These are phyloP conservation scores for Tokudaia tokunoshimensis DNA, from an alignment of 2,797 vertebrate species.

Conservation along the genomic window DNA sequence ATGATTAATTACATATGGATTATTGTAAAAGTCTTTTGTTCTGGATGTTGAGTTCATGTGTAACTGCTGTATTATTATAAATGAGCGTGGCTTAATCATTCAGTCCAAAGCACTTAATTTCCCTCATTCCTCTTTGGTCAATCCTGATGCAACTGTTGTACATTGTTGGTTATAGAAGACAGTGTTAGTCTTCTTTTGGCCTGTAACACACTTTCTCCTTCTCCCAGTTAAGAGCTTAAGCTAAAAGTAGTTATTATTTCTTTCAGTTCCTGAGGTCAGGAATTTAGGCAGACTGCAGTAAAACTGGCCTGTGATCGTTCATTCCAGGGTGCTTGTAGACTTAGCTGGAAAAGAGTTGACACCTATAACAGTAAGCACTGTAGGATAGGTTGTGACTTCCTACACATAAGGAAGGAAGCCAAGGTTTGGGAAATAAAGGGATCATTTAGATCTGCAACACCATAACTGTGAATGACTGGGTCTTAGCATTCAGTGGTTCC, in stretches of 20 bases:
- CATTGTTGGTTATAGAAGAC: background rate
- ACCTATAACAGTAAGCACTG: background rate
- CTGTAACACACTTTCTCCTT: background rate
- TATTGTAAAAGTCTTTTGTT: background rate
- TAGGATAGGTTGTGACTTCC: background rate
- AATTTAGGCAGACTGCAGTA: background rate
- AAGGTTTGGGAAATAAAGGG: constrained; percentile 19
- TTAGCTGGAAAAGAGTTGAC: background rate
- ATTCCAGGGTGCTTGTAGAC: background rate
- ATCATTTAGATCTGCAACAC: constrained; percentile 60
- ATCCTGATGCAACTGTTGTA: background rate
- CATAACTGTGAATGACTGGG: background rate
- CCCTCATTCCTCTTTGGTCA: background rate
- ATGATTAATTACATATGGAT: background rate
- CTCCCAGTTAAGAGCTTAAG: background rate
- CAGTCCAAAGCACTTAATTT: background rate
- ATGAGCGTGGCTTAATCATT: background rate
- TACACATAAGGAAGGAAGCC: constrained; percentile 8
- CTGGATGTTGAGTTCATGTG: background rate
- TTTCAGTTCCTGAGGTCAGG: background rate
- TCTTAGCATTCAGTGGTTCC: background rate
- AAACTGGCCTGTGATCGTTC: background rate
- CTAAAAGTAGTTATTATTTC: background rate
- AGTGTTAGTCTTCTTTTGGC: background rate
- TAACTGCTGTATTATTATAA: background rate